Percentiles rank a stretch among this genome's conserved stretches.
Evolutionary conservation across 2,888 invertebrate species (phyloP).

Genomic region (Scaptomyza cyrtandrae): DNA sequence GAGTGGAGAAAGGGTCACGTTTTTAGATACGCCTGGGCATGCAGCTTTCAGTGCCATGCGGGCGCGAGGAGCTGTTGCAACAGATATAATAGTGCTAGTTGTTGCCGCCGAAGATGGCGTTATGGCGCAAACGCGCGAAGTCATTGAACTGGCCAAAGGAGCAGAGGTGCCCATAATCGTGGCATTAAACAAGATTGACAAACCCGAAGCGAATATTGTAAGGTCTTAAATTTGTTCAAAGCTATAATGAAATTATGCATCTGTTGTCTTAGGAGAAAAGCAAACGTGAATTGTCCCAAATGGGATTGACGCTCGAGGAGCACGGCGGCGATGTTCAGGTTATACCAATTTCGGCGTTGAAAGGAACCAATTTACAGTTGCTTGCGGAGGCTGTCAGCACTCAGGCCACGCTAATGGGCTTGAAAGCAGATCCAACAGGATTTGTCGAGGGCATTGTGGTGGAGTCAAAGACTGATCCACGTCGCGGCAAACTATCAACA

Average conservation of each 20-base stretch:
- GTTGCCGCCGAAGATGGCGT: conserved; percentile 99
- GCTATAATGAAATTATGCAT: not conserved
- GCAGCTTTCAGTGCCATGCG: conserved; percentile 98
- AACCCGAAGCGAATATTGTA: conserved; percentile 94
- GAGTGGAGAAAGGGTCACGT: conserved; percentile 93
- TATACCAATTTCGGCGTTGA: conserved; percentile 95
- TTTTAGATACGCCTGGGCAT: conserved; percentile 99
- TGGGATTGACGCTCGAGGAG: conserved; percentile 93
- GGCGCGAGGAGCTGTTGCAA: conserved; percentile 95
- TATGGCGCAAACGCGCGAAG: conserved; percentile 98
- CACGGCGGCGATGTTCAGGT: conserved; percentile 96
- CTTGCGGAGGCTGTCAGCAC: conserved; percentile 93
- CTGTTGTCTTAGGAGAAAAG: conserved; percentile 87
- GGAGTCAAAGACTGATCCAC: conserved; percentile 90
- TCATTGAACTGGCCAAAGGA: conserved; percentile 92
- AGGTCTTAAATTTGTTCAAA: conserved; percentile 79
- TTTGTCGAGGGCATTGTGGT: conserved; percentile 95
- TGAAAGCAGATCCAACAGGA: conserved; percentile 93
- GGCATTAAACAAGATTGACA: conserved; percentile 99
- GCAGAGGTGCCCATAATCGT: conserved; percentile 97
- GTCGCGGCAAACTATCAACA: conserved; percentile 92
- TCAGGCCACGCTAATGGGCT: conserved; percentile 94
- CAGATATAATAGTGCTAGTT: conserved; percentile 97
- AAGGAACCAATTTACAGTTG: conserved; percentile 90
- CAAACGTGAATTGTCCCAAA: conserved; percentile 89